Evolutionary conservation across 2,113 vertebrate genomes (phyloP).

Genomic region (Petrocephalus zakoni): DNA sequence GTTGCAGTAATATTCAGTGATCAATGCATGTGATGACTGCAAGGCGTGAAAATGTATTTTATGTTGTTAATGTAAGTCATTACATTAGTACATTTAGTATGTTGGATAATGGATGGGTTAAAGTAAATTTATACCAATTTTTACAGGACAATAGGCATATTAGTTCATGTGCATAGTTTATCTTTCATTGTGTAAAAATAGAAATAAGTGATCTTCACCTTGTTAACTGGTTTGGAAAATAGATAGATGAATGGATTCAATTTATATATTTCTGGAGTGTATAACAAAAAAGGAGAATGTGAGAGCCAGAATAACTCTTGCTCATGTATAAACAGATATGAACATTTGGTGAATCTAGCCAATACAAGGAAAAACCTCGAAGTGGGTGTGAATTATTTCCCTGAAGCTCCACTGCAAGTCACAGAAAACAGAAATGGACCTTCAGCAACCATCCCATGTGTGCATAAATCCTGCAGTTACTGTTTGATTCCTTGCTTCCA

Average conservation of each 20-base stretch:
- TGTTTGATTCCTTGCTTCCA: background rate
- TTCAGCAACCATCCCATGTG: background rate
- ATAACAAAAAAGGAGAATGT: background rate
- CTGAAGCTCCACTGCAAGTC: background rate
- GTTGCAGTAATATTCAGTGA: background rate
- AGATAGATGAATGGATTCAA: background rate
- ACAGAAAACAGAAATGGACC: conserved; percentile 2
- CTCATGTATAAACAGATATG: background rate
- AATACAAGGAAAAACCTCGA: background rate
- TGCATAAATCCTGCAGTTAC: conserved; percentile 16
- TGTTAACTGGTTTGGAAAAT: background rate
- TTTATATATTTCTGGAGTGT: background rate
- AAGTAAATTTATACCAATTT: background rate
- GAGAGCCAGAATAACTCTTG: background rate
- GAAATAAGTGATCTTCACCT: background rate
- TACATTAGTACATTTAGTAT: background rate
- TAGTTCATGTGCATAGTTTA: background rate
- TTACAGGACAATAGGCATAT: background rate
- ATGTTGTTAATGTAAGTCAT: background rate
- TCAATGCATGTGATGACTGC: background rate
- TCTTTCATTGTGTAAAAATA: background rate
- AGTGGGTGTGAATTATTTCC: background rate
- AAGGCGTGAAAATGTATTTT: background rate
- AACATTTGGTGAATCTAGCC: background rate
- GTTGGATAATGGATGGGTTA: background rate